Evolutionary conservation across 2,113 vertebrate genomes (phyloP), one percentile per base, ranked within the genome.

Genomic region (Dendrocopos noguchii): DNA sequence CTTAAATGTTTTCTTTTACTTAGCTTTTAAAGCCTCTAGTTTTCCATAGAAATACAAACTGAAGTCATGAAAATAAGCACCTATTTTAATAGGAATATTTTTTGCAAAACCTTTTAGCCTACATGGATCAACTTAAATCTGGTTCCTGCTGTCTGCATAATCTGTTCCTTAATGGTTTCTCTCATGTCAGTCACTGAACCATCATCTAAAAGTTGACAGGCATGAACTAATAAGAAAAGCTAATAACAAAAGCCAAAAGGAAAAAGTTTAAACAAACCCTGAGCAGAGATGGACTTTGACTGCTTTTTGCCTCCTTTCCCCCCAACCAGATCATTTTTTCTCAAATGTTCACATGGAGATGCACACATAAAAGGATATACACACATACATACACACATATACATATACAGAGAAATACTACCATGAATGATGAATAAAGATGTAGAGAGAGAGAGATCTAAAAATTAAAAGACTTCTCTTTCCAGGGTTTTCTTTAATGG

Each of bases 401-500:
- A 59, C 6, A 55, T 55, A 28, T 7, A 55, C 6, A 27, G 12
- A 27, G 11, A 57, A 16, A 77, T 0, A 2, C 5, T 31, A 72
- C 8, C 27, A 59, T 11, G 52, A 27, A 65, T 12, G 60, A 20
- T 55, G 11, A 18, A 39, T 10, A n/a, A 3, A 28, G 7, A 56
- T 3, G 36, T 9, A 66, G n/a, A n/a, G 33, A 53, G 6, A 90
- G 65, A 95, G 47, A 22, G 7, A 47, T 70, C 67, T 61, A 80
- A 80, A 84, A 90, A 92, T 82, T 83, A 88, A 90, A 84, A 92
- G 56, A 20, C 1, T 86, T 14, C 56, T 93, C n/a, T 68, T 55
- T 64, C 89, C 66, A 89, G 44, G 21, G 9, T 84, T 95, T 94
- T 86, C 47, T 83, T 44, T 44, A 46, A 46, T 18, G 50, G 11